Evolutionary conservation across 1,140 invertebrate species (phyloP).

Genomic region (Heliconius melpomene): DNA sequence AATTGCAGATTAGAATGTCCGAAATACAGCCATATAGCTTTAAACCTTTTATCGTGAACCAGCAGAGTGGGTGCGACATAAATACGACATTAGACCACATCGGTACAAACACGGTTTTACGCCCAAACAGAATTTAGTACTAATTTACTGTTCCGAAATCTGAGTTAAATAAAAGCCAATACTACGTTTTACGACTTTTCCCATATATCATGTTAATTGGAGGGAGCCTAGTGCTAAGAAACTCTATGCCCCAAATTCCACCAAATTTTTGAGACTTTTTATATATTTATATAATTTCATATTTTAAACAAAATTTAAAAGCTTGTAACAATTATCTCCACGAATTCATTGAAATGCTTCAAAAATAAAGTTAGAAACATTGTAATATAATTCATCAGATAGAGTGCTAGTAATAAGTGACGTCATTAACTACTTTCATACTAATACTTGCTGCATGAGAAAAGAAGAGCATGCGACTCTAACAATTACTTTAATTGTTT

Average conservation of each 20-base stretch:
- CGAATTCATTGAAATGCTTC: background rate
- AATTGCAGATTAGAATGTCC: slow-evolving; percentile 47
- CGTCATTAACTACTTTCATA: background rate
- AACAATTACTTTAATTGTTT: background rate
- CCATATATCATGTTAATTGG: too few species aligned
- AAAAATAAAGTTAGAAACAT: background rate
- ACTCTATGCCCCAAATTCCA: too few species aligned
- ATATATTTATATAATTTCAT: too few species aligned
- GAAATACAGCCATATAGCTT: slow-evolving; percentile 50
- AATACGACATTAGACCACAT: slow-evolving; percentile 45
- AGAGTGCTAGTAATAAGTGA: background rate
- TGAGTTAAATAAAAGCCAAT: background rate
- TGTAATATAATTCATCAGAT: background rate
- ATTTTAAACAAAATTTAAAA: too few species aligned
- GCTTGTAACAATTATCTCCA: too few species aligned
- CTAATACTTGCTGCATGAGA: background rate
- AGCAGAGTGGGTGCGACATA: slow-evolving; percentile 44
- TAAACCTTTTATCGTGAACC: slow-evolving; percentile 52
- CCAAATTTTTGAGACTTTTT: too few species aligned
- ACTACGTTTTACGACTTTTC: background rate
- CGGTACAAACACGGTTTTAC: slow-evolving; percentile 37
- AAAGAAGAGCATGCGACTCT: background rate
- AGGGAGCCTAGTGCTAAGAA: too few species aligned
- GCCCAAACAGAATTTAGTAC: slow-evolving; percentile 33
- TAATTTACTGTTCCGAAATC: background rate